Evolutionary conservation across 1,140 invertebrate genomes (phyloP).

Genomic region (Orchesella cincta): DNA sequence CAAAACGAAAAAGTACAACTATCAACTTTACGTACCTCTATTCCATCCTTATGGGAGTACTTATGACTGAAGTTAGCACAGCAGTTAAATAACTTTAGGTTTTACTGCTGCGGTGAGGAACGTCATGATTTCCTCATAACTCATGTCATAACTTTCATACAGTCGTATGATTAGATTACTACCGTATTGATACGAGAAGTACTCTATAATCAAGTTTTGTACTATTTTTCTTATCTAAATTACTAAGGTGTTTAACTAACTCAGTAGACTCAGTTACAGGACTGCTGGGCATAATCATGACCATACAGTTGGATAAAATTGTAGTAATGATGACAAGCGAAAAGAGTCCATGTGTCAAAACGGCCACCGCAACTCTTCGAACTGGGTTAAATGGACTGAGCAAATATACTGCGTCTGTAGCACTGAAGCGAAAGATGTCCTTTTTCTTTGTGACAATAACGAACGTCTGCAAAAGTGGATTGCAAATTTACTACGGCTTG

Average conservation of each 20-base stretch:
- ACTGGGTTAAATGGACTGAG: conserved; percentile 93
- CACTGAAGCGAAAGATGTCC: conserved; percentile 98
- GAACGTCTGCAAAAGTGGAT: conserved; percentile 32
- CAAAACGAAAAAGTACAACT: not conserved
- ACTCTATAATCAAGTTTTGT: not conserved
- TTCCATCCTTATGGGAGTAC: too few relatives aligned
- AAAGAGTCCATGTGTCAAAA: conserved; percentile 96
- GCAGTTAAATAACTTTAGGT: too few relatives aligned
- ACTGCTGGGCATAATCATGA: conserved; percentile 95
- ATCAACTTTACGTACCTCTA: not conserved
- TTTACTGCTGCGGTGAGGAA: not conserved
- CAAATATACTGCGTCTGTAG: conserved; percentile 91
- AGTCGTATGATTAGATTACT: not conserved
- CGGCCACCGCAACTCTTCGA: conserved; percentile 86
- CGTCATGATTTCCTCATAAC: not conserved
- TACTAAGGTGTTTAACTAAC: conserved; percentile 92
- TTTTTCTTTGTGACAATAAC: conserved; percentile 59
- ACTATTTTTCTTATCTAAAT: conserved; percentile 87
- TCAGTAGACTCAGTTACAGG: conserved; percentile 92
- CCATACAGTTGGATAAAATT: conserved; percentile 95
- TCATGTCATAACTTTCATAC: not conserved
- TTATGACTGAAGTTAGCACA: too few relatives aligned
- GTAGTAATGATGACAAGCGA: conserved; percentile 97
- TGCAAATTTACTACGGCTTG: too few relatives aligned
- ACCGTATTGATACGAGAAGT: not conserved